Evolutionary conservation across 1,140 invertebrate species (phyloP), one percentile per base, ranked within the genome.

Genomic region (Drosophila parabipectinata): DNA sequence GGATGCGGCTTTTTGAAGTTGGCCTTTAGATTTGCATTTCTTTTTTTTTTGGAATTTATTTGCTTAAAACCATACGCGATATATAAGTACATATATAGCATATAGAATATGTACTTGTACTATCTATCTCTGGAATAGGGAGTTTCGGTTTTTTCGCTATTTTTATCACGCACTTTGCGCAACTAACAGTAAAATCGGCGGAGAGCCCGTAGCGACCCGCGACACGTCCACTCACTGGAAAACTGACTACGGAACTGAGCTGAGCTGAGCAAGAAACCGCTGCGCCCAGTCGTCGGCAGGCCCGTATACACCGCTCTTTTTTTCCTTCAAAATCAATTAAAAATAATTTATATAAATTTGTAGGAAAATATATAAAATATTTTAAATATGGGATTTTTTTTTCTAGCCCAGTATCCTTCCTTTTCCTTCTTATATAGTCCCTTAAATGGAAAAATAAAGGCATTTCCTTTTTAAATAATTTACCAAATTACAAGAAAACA

Each of bases 1-100:
- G 82, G 82, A 85, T 85, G 82, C 82, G 82, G 82, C 82, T 44
- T 84, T 84, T 84, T 52, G 15, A 57, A 58, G 67, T 37, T 47
- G 44, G 48, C 72, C 39, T 9, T 34, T 51, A 34, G 44, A 52
- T 53, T 52, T 56, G 24, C 26, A 74, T 74, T 74, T 66, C 26
- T 28, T 41, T n/a, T 28, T 41, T n/a, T 18, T 18, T 18, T 18
- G 18, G 14, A 15, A 53, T 21, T 66, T 52, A 66, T 45, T 32
- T 30, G 28, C 30, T 57, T 9, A 34, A 34, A 34, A 34, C 32
- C 32, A 34, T 34, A 34, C 9, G 32, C 34, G 34, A 37, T 37
- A 9, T 32, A 32, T 9, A 52, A 18, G 28, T 28, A 37, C 10
- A 37, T 37, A n/a, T 37, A 37, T 37, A 37, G 10, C 10, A 37